Evolutionary conservation across 2,113 vertebrate genomes (phyloP), one percentile per base, ranked within the genome.

Genomic region (Indicator indicator): DNA sequence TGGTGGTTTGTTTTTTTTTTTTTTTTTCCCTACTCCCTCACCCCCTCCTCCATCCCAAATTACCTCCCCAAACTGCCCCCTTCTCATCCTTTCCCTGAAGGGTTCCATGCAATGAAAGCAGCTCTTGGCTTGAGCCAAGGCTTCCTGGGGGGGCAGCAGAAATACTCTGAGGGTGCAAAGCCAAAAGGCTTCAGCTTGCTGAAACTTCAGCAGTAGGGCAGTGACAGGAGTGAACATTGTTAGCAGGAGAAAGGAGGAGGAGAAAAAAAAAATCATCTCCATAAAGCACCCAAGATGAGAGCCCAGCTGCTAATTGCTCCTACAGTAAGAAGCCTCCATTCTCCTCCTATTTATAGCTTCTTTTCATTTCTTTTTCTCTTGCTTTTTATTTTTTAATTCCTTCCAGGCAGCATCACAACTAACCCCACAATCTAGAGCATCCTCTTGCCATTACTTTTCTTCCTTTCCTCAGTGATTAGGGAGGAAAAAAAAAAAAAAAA

Each of bases 261-360:
- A 23, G 33, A 11, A 12, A 18, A 12, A 72, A 12, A n/a, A 76
- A 87, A 76, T 27, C 5, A 93, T 87, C 91, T 87, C 73, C 94
- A 81, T 68, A 11, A 77, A 93, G 89, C 94, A 91, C 3, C 46
- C 89, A 95, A 94, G 91, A 94, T 81, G 79, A 93, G 69, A 95
- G 89, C 93, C 95, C 93, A 95, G 94, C 89, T 95, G 91, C 94
- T 96, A 95, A 97, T 96, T 95, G 93, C 91, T 95, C 65, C 91
- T 83, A 42, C 79, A 50, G 30, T 76, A 67, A 88, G 92, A 80
- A 97, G 91, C 85, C 88, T 96, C 90, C 83, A 88, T 83, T 71
- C 81, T 67, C 16, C 15, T 95, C 90, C 93, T 97, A 96, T 97
- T 94, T 96, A 95, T 94, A 96, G 95, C 80, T 64, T 67, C 79